Evolutionary conservation across 2,797 vertebrate species (phyloP).

Genomic region (Argentina silus): DNA sequence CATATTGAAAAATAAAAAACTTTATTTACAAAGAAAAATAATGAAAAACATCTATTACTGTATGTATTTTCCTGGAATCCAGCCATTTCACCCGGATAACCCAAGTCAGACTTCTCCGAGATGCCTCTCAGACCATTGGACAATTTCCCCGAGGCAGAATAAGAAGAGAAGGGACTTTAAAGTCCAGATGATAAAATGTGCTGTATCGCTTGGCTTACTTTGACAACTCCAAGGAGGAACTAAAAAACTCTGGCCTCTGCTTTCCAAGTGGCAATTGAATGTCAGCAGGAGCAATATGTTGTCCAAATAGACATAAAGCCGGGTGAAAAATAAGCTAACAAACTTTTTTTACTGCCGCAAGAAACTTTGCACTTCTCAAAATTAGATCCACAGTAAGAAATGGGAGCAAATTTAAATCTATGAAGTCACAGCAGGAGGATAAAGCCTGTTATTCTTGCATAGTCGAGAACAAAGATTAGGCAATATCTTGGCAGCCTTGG

Average conservation of each 20-base stretch:
- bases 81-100: not conserved
- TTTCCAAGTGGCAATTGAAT: constrained; percentile 59
- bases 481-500: constrained; percentile 1
- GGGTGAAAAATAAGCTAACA: constrained; percentile 58
- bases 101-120: not conserved
- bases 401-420: constrained; percentile 11
- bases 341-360: constrained; percentile 46
- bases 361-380: constrained; percentile 52
- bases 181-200: constrained; percentile 52
- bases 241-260: constrained; percentile 50
- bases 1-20: too few species aligned
- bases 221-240: constrained; percentile 51
- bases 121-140: not conserved
- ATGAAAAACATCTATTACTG: too few species aligned
- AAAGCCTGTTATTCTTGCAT: constrained; percentile 28
- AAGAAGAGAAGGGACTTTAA: constrained; percentile 33
- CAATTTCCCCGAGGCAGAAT: not conserved
- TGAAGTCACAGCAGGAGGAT: constrained; percentile 1
- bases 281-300: constrained; percentile 55
- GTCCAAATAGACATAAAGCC: constrained; percentile 65
- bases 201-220: constrained; percentile 49
- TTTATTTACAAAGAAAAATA: too few species aligned
- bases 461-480: constrained; percentile 10
- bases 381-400: constrained; percentile 38
- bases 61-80: not conserved